phyloP scores from a whole-genome alignment of 2,797 vertebrate species.

The Nyctibius grandis region DNA sequence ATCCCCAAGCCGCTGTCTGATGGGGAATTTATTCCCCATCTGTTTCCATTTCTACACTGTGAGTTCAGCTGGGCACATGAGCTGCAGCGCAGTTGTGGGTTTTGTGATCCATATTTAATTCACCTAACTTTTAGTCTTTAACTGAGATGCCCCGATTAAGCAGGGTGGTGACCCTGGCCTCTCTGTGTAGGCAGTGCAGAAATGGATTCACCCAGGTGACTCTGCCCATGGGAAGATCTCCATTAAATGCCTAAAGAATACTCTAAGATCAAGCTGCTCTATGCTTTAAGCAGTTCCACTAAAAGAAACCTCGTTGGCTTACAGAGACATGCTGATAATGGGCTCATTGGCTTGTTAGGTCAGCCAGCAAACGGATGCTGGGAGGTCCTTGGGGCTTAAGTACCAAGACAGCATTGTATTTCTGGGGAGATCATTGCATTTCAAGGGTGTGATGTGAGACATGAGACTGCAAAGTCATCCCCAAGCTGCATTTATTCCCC shows the following conservation, averaged over 20 bases:
- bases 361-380: neutral
- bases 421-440: conserved; percentile 25
- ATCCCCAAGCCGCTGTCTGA: neutral
- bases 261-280: neutral
- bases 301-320: neutral
- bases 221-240: neutral
- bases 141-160: neutral
- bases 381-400: conserved; percentile 18
- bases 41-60: neutral
- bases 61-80: neutral
- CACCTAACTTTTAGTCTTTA: neutral
- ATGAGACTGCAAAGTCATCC: neutral
- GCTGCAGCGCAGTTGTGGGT: neutral
- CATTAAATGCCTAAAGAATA: conserved; percentile 19
- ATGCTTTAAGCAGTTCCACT: neutral
- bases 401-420: neutral
- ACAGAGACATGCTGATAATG: neutral
- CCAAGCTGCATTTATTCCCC: conserved; percentile 8
- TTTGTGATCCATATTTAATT: conserved; percentile 35
- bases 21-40: conserved; percentile 5
- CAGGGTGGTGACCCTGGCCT: neutral
- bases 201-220: neutral
- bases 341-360: conserved; percentile 41
- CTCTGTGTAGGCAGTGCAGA: neutral
- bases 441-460: conserved; percentile 19